phyloP scores from a whole-genome alignment of 2,797 vertebrate genomes.

The Odontamblyopus lacepedii region DNA sequence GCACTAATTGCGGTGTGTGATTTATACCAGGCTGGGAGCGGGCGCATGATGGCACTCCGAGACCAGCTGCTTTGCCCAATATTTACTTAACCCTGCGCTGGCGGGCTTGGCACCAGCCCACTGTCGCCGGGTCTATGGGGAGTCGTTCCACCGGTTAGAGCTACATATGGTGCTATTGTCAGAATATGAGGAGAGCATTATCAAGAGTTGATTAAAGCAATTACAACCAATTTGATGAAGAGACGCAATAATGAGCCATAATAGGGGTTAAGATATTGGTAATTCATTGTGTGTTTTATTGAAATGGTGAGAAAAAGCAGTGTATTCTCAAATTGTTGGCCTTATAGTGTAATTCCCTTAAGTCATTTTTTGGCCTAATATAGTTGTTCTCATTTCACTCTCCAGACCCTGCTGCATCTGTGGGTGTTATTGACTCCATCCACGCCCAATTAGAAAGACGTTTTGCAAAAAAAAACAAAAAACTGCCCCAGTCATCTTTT shows the following conservation, averaged over 20 bases:
- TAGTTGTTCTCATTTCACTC: too few species aligned
- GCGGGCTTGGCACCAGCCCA: conserved; percentile 63
- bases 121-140: conserved; percentile 59
- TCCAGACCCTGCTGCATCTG: too few species aligned
- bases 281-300: background rate
- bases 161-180: conserved; percentile 50
- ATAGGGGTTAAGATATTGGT: conserved; percentile 2
- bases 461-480: too few species aligned
- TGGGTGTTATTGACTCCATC: too few species aligned
- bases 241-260: background rate
- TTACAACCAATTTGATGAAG: conserved; percentile 20
- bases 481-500: too few species aligned
- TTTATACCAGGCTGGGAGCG: conserved; percentile 73
- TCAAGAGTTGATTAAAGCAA: conserved; percentile 61
- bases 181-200: conserved; percentile 38
- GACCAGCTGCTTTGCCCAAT: conserved; percentile 78
- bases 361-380: too few species aligned
- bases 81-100: conserved; percentile 78
- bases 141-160: conserved; percentile 54
- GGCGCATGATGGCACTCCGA: conserved; percentile 65
- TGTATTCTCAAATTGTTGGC: background rate
- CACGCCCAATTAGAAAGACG: too few species aligned
- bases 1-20: conserved; percentile 77
- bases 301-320: background rate
- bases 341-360: too few species aligned